Conservation (phyloP, 1,140 invertebrate species). For the Pantala flavescens region DNA sequence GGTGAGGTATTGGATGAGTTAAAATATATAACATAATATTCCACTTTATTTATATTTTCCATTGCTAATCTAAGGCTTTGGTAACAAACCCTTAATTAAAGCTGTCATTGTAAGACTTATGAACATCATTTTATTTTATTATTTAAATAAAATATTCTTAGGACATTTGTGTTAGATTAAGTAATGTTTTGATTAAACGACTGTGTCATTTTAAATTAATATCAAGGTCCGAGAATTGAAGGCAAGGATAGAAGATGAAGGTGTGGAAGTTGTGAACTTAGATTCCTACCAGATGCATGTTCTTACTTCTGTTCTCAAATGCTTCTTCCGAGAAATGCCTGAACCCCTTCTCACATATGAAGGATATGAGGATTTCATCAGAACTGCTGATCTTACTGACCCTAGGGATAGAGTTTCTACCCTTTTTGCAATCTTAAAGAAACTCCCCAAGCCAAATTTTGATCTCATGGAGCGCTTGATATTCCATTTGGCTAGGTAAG, state of each 20-base stretch:
- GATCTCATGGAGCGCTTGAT: conserved; percentile 85
- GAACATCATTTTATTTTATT: no score
- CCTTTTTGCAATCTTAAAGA: conserved; percentile 76
- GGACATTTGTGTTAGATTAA: no score
- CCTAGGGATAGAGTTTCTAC: conserved; percentile 70
- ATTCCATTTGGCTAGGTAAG: conserved; percentile 76
- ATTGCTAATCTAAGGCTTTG: no score
- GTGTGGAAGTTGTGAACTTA: conserved; percentile 54
- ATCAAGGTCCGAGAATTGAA: conserved; percentile 65
- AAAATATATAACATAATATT: no score
- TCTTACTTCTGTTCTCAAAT: conserved; percentile 80
- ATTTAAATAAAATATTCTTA: no score
- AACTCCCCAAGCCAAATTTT: conserved; percentile 80
- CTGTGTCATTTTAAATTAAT: conserved; percentile 29
- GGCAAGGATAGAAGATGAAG: conserved; percentile 58
- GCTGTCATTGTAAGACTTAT: no score
- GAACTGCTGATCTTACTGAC: conserved; percentile 72
- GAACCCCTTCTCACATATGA: conserved; percentile 89
- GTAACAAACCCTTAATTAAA: no score
- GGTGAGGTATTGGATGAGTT: background rate
- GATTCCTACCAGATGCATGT: conserved; percentile 76
- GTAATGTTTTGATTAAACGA: no score
- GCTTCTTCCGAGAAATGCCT: conserved; percentile 83
- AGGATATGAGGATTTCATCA: conserved; percentile 86
- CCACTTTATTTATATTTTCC: no score